Conservation (phyloP, 2,888 invertebrate genomes). For the Xestoiulus laeticollis region DNA sequence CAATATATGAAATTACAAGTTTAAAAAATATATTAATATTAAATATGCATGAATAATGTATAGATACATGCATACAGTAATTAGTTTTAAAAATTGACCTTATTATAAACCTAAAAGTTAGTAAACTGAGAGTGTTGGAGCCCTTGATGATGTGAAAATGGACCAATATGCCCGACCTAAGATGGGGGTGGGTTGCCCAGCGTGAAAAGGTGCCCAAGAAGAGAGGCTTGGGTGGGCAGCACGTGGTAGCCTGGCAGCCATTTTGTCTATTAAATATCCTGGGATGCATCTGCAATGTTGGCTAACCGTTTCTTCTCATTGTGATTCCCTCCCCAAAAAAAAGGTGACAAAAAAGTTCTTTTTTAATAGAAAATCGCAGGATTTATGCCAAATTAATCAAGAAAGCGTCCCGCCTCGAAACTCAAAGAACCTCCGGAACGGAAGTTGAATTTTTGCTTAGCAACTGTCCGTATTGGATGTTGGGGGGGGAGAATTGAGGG, state of each 20-base stretch:
- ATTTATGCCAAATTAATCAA: constrained; percentile 53
- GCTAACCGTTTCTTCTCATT: constrained; percentile 32
- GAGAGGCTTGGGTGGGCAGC: not conserved
- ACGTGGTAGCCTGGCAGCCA: not conserved
- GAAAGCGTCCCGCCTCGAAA: constrained; percentile 32
- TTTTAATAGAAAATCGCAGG: constrained; percentile 52
- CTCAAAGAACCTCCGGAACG: constrained; percentile 23
- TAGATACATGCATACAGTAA: too few relatives aligned
- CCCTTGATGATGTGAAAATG: not conserved
- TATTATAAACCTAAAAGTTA: too few relatives aligned
- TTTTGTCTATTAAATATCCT: constrained; percentile 2
- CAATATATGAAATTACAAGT: too few relatives aligned
- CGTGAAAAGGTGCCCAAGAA: not conserved
- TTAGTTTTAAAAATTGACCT: too few relatives aligned
- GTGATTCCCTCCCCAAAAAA: not conserved
- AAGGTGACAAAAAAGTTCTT: not conserved
- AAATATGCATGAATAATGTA: too few relatives aligned
- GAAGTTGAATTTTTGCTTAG: constrained; percentile 41
- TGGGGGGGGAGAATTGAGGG: constrained; percentile 1
- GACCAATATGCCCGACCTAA: not conserved
- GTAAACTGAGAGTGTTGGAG: too few relatives aligned
- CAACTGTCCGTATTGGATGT: not conserved
- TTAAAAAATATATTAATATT: too few relatives aligned
- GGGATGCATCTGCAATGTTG: not conserved
- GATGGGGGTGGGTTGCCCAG: not conserved